These are phyloP conservation scores for Cyclargus thomasi DNA, from an alignment of 1,140 invertebrate species.

Conservation along the genomic window DNA sequence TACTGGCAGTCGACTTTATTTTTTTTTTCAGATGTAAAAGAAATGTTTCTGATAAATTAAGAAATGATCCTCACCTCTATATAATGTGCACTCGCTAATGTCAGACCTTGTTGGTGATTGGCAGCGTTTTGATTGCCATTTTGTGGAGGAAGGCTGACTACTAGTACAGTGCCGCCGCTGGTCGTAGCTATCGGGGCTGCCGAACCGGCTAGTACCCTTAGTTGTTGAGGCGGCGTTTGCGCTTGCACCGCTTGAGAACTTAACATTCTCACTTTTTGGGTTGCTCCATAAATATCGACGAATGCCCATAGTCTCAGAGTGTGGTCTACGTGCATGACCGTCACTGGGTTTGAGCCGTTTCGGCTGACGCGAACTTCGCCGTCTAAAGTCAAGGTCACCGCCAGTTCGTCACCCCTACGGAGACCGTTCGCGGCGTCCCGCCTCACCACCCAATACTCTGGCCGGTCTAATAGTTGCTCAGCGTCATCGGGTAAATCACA, in stretches of 20 bases:
- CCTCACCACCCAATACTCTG: slow-evolving; percentile 97
- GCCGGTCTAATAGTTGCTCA: slow-evolving; percentile 93
- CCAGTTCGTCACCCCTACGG: slow-evolving; percentile 91
- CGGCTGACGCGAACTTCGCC: slow-evolving; percentile 92
- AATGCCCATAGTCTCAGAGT: slow-evolving; percentile 94
- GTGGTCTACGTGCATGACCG: slow-evolving; percentile 96
- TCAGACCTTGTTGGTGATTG: slow-evolving; percentile 55
- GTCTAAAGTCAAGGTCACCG: slow-evolving; percentile 87
- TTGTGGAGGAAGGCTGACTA: slow-evolving; percentile 85
- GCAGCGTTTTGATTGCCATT: slow-evolving; percentile 50
- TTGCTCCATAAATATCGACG: slow-evolving; percentile 96
- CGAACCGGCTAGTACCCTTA: slow-evolving; percentile 50
- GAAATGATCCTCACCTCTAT: slow-evolving; percentile 52
- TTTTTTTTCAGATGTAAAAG: too few species aligned
- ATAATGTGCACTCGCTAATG: slow-evolving; percentile 60
- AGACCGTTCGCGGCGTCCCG: slow-evolving; percentile 92
- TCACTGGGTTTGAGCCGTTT: slow-evolving; percentile 86
- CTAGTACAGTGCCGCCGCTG: slow-evolving; percentile 82
- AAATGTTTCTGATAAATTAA: too few species aligned
- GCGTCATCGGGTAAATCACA: slow-evolving; percentile 94
- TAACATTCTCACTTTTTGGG: slow-evolving; percentile 83
- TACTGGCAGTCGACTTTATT: too few species aligned
- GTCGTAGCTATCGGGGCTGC: slow-evolving; percentile 77
- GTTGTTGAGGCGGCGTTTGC: slow-evolving; percentile 49
- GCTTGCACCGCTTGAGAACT: slow-evolving; percentile 48